These are phyloP conservation scores for Gulo gulo DNA, from an alignment of 2,113 vertebrate species.

Conservation along the genomic window DNA sequence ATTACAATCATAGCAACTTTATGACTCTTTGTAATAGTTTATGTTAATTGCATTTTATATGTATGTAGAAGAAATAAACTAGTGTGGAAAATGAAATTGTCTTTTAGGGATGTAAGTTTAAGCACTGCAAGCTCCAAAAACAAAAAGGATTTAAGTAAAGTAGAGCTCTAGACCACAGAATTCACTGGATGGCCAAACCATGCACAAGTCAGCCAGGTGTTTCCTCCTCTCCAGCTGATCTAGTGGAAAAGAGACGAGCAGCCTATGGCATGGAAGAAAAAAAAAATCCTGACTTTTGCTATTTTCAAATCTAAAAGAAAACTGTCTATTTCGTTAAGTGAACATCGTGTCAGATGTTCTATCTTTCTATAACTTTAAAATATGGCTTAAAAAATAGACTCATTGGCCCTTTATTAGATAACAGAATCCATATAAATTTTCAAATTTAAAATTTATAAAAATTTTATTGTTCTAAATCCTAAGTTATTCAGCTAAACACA, in stretches of 20 bases:
- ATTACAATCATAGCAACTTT: conserved; percentile 5
- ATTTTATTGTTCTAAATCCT: not conserved
- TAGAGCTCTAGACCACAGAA: not conserved
- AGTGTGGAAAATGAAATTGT: not conserved
- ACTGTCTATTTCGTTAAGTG: not conserved
- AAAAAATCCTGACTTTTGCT: not conserved
- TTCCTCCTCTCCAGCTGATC: not conserved
- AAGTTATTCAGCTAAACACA: conserved; percentile 35
- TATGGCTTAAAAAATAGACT: conserved; percentile 44
- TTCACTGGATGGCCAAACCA: not conserved
- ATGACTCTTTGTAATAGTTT: not conserved
- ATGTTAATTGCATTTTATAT: not conserved
- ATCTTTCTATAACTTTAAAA: conserved; percentile 40
- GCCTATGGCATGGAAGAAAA: not conserved
- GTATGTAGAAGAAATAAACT: not conserved
- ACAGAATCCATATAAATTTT: not conserved
- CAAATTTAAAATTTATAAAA: conserved; percentile 46
- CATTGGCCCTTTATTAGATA: conserved; percentile 30
- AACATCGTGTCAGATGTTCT: not conserved
- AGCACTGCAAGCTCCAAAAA: not conserved
- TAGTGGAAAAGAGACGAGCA: not conserved
- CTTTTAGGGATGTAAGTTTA: not conserved
- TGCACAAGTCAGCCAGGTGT: not conserved
- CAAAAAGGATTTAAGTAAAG: not conserved
- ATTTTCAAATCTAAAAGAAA: conserved; percentile 27